Conservation (phyloP, 2,797 vertebrate species). For the Neosilurus hyrtlii region DNA sequence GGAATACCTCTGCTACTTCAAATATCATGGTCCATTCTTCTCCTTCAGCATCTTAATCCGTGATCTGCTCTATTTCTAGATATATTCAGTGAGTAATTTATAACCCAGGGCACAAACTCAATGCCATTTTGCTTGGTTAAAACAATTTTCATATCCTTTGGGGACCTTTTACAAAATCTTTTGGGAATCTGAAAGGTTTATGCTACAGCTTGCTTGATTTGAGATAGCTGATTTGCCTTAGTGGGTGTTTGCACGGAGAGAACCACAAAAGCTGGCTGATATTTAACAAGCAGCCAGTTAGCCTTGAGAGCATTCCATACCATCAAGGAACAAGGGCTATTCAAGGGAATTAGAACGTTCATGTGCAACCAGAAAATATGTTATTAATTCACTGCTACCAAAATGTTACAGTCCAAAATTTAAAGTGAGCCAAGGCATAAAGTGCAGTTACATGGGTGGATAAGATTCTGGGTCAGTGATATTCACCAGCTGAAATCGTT, state of each 20-base stretch:
- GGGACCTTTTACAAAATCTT: conserved; percentile 27
- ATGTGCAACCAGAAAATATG: conserved; percentile 16
- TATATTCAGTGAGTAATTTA: conserved; percentile 30
- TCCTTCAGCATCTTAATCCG: conserved; percentile 10
- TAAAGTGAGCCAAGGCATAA: conserved; percentile 9
- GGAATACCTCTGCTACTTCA: not conserved
- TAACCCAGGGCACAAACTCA: conserved; percentile 29
- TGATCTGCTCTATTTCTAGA: not conserved
- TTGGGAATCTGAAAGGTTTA: conserved; percentile 36
- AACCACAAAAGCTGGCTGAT: conserved; percentile 36
- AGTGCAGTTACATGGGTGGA: conserved; percentile 2
- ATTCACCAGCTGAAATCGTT: conserved; percentile 6
- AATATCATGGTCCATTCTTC: not conserved
- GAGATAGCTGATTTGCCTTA: conserved; percentile 33
- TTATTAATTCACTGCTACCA: conserved; percentile 38
- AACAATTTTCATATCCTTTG: conserved; percentile 32
- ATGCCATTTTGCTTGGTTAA: conserved; percentile 15
- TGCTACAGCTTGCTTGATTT: conserved; percentile 36
- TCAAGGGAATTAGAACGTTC: conserved; percentile 32
- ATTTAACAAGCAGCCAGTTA: conserved; percentile 41
- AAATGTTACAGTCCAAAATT: conserved; percentile 24
- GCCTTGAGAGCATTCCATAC: conserved; percentile 23
- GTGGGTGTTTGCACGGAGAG: conserved; percentile 44
- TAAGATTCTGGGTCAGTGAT: conserved; percentile 21
- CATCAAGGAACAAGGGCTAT: conserved; percentile 37